Percentiles rank a stretch among this genome's conserved stretches.
Evolutionary conservation across 2,888 invertebrate species (phyloP).

Genomic region (Griposia aprilina): DNA sequence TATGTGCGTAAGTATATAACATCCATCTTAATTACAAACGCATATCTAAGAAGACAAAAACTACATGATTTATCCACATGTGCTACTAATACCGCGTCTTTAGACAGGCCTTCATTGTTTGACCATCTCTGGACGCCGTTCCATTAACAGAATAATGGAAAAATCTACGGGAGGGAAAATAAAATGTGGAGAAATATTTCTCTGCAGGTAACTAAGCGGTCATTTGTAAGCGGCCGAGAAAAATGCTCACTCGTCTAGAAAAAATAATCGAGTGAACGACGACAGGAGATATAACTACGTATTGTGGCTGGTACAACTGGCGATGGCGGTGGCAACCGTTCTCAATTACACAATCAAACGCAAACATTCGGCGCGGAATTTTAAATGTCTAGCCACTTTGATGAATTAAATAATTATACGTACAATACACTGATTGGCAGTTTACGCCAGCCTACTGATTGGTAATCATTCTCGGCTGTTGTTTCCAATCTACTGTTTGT

Average conservation of each 20-base stretch:
- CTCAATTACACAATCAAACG: constrained; percentile 53
- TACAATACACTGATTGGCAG: constrained; percentile 57
- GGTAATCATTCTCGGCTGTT: constrained; percentile 54
- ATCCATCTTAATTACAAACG: constrained; percentile 54
- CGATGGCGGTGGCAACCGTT: constrained; percentile 27
- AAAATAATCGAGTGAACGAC: constrained; percentile 83
- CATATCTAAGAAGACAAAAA: constrained; percentile 47
- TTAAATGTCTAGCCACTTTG: constrained; percentile 55
- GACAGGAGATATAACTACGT: constrained; percentile 61
- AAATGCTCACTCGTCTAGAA: constrained; percentile 87
- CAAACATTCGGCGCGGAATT: constrained; percentile 39
- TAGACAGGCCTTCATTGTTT: constrained; percentile 82
- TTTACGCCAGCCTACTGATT: constrained; percentile 50
- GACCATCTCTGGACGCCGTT: constrained; percentile 82
- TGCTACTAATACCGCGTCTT: constrained; percentile 72
- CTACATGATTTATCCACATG: constrained; percentile 56
- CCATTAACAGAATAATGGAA: constrained; percentile 88
- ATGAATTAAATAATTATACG: constrained; percentile 64
- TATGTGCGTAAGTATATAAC: constrained; percentile 4
- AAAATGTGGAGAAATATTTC: constrained; percentile 86
- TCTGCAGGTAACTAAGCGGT: constrained; percentile 85
- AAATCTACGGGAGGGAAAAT: constrained; percentile 84
- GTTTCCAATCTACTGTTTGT: constrained; percentile 54
- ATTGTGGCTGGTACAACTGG: constrained; percentile 44
- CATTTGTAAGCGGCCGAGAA: constrained; percentile 88